phyloP scores from a whole-genome alignment of 2,797 vertebrate species.

The Etheostoma nigrum region DNA sequence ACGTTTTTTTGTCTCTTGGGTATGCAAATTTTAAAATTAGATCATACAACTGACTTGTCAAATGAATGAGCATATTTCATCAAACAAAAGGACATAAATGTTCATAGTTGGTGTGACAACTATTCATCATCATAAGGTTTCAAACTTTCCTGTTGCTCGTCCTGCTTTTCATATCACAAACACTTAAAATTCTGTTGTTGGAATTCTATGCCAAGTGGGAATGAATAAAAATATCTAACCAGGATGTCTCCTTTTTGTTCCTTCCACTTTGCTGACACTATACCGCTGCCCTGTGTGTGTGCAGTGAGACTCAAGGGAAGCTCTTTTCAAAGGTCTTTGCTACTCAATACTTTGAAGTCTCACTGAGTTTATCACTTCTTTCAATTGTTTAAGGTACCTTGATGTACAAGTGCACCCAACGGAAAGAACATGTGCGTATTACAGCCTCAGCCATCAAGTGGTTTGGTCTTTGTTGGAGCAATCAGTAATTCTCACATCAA shows the following conservation, averaged over 20 bases:
- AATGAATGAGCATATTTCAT: neutral
- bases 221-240: conserved; percentile 12
- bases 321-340: neutral
- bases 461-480: conserved; percentile 9
- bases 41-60: neutral
- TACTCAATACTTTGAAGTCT: conserved; percentile 19
- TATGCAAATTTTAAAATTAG: neutral
- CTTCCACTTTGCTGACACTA: conserved; percentile 35
- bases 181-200: neutral
- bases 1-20: neutral
- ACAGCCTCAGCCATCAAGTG: neutral
- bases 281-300: too few species aligned
- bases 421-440: conserved; percentile 9
- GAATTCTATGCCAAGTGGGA: conserved; percentile 1
- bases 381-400: conserved; percentile 44
- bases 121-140: neutral
- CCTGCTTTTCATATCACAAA: neutral
- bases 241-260: conserved; percentile 28
- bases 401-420: neutral
- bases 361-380: conserved; percentile 2
- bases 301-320: neutral
- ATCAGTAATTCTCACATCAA: conserved; percentile 19
- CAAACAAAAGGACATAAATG: neutral
- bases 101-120: neutral
- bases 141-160: neutral